Conservation (phyloP, 2,113 vertebrate genomes). For the Dinomys branickii region DNA sequence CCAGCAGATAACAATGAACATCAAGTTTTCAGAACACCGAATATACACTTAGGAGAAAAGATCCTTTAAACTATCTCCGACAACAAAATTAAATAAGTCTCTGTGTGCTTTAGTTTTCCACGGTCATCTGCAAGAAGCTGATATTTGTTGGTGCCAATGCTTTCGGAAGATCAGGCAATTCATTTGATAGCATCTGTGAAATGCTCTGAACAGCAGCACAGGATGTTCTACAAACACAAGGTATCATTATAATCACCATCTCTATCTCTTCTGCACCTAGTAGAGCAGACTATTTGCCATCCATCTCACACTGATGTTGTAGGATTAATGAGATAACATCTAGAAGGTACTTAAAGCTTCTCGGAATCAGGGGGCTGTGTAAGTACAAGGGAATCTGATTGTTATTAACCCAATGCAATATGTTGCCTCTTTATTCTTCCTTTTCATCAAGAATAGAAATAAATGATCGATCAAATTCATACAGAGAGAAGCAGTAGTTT, state of each 20-base stretch:
- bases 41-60: neutral
- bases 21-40: neutral
- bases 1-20: neutral
- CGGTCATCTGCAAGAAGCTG: neutral
- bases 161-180: constrained; percentile 31
- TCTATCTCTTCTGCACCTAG: neutral
- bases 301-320: constrained; percentile 11
- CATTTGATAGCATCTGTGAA: constrained; percentile 42
- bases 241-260: constrained; percentile 6
- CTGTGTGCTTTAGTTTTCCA: neutral
- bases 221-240: neutral
- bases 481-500: constrained; percentile 11
- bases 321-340: constrained; percentile 66
- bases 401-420: constrained; percentile 31
- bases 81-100: neutral
- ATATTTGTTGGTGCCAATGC: neutral
- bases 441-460: neutral
- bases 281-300: neutral
- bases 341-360: constrained; percentile 48
- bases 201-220: constrained; percentile 28
- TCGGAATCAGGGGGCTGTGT: constrained; percentile 45
- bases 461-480: constrained; percentile 38
- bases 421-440: constrained; percentile 9
- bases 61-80: neutral
- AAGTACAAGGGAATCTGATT: constrained; percentile 61